phyloP scores from a whole-genome alignment of 2,888 invertebrate species.

The Drosophila eohydei region DNA sequence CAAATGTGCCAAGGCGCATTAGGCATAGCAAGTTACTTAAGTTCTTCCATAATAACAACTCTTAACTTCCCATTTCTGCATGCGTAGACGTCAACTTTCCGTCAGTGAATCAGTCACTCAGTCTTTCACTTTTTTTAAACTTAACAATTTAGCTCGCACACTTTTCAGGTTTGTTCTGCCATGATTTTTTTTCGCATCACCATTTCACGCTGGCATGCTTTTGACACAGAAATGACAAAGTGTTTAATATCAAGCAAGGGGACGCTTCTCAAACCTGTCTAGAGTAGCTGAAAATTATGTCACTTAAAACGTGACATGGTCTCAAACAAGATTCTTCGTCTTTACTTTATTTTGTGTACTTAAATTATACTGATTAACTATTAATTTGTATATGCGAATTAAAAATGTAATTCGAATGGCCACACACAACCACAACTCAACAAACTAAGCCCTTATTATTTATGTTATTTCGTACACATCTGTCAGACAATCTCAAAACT shows the following conservation, averaged over 20 bases:
- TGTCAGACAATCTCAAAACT: not conserved
- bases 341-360: not conserved
- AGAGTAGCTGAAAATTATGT: conserved; percentile 37
- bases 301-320: conserved; percentile 33
- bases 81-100: conserved; percentile 45
- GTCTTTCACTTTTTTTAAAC: conserved; percentile 56
- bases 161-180: conserved; percentile 15
- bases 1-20: conserved; percentile 52
- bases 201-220: conserved; percentile 66
- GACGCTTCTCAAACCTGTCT: conserved; percentile 14
- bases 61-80: conserved; percentile 17
- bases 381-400: conserved; percentile 37
- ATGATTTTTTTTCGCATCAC: conserved; percentile 23
- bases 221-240: conserved; percentile 76
- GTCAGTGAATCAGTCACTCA: conserved; percentile 44
- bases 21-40: conserved; percentile 51
- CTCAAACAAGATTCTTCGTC: not conserved
- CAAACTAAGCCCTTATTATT: not conserved
- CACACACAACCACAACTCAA: not conserved
- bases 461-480: not conserved
- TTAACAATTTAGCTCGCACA: conserved; percentile 37
- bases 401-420: conserved; percentile 1
- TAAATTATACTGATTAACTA: conserved; percentile 30
- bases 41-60: conserved; percentile 19
- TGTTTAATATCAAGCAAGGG: conserved; percentile 60